phyloP scores from a whole-genome alignment of 2,113 vertebrate species.

The Mystacornis crossleyi region DNA sequence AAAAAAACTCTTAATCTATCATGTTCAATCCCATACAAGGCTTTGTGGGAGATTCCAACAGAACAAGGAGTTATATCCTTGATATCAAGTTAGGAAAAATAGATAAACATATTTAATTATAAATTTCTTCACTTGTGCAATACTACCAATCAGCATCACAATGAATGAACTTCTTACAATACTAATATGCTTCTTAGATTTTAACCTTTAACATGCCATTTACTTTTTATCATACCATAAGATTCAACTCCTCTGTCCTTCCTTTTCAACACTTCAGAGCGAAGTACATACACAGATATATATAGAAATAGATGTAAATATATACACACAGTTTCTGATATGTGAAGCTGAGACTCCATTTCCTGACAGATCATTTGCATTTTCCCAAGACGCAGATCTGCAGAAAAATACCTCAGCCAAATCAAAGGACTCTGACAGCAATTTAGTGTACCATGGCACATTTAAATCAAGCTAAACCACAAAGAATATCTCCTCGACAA shows the following conservation, averaged over 20 bases:
- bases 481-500: neutral
- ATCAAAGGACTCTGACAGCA: neutral
- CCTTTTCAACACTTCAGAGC: neutral
- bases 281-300: neutral
- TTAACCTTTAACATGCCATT: neutral
- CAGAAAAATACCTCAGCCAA: neutral
- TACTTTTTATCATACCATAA: neutral
- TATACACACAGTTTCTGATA: neutral
- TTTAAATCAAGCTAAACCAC: neutral
- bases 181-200: neutral
- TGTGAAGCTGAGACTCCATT: neutral
- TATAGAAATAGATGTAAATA: neutral
- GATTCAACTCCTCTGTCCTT: neutral
- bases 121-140: neutral
- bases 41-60: neutral
- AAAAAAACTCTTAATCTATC: neutral
- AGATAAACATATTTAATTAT: neutral
- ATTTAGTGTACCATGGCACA: neutral
- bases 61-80: neutral
- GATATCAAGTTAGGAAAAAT: neutral
- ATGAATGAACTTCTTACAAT: neutral
- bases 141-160: neutral
- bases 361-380: neutral
- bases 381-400: neutral
- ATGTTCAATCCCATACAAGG: neutral